Conservation (phyloP, 2,888 invertebrate species). For the Amaurobius ferox region DNA sequence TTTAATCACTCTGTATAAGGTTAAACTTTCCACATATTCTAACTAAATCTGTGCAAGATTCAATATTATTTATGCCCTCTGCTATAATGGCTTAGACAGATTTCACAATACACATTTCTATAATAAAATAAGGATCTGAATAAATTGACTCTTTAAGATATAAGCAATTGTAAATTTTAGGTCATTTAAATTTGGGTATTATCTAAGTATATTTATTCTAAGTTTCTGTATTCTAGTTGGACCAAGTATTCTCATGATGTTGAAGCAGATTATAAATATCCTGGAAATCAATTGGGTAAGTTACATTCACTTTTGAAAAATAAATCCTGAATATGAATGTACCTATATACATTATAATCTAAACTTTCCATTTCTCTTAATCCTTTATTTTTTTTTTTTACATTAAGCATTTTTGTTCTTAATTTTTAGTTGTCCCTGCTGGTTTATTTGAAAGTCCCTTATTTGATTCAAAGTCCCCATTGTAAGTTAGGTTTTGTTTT, state of each 20-base stretch:
- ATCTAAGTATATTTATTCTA: neutral
- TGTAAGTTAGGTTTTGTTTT: constrained; percentile 76
- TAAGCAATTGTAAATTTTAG: no score
- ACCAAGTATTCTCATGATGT: constrained; percentile 70
- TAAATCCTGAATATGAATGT: neutral
- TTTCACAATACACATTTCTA: no score
- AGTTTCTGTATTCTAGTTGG: constrained; percentile 50
- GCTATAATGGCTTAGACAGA: no score
- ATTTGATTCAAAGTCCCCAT: constrained; percentile 79
- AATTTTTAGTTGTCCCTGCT: constrained; percentile 78
- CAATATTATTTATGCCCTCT: no score
- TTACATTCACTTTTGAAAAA: neutral
- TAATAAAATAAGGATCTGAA: no score
- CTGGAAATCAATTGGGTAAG: constrained; percentile 74
- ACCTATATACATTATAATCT: neutral
- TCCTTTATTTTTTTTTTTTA: neutral
- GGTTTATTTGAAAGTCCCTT: constrained; percentile 78
- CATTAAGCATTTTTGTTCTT: neutral
- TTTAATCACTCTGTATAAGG: no score
- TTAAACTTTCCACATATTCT: no score
- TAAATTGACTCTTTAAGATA: no score
- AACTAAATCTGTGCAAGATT: no score
- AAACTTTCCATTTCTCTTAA: neutral
- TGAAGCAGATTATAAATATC: constrained; percentile 67
- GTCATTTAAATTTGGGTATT: no score